Evolutionary conservation across 1,140 invertebrate genomes (phyloP).

Genomic region (Brachionus sp.): DNA sequence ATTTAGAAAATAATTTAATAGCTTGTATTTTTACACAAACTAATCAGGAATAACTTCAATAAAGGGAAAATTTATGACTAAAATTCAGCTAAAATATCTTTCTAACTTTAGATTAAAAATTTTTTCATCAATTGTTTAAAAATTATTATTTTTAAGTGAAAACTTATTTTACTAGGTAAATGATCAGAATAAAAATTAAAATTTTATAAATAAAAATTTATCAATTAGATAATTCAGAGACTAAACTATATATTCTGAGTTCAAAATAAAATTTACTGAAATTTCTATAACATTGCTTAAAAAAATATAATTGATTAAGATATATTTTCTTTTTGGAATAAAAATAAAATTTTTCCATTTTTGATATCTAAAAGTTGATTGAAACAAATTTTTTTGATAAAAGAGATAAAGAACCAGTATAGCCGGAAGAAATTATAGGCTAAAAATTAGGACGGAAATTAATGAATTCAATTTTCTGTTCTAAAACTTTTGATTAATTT

Average conservation of each 20-base stretch:
- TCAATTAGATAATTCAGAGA: too few species aligned
- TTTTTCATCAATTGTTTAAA: too few species aligned
- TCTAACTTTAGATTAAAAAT: too few species aligned
- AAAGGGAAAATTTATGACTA: background rate
- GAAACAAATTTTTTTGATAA: background rate
- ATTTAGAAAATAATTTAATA: background rate
- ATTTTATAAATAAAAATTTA: too few species aligned
- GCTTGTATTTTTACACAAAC: background rate
- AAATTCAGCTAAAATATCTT: background rate
- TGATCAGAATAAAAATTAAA: too few species aligned
- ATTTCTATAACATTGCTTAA: too few species aligned
- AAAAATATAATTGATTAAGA: too few species aligned
- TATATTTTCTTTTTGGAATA: background rate
- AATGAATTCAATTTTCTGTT: background rate
- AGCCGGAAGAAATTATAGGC: background rate
- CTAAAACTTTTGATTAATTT: background rate
- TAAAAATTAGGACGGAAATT: background rate
- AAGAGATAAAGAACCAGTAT: background rate
- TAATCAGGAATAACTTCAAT: background rate
- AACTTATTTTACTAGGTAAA: too few species aligned
- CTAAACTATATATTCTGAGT: too few species aligned
- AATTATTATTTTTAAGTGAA: too few species aligned
- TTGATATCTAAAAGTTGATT: background rate
- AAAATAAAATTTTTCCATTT: too few species aligned
- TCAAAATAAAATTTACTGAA: too few species aligned